Base-by-base conservation (phyloP, 2,888 invertebrate genomes). In the Teinopalpus imperialis region DNA sequence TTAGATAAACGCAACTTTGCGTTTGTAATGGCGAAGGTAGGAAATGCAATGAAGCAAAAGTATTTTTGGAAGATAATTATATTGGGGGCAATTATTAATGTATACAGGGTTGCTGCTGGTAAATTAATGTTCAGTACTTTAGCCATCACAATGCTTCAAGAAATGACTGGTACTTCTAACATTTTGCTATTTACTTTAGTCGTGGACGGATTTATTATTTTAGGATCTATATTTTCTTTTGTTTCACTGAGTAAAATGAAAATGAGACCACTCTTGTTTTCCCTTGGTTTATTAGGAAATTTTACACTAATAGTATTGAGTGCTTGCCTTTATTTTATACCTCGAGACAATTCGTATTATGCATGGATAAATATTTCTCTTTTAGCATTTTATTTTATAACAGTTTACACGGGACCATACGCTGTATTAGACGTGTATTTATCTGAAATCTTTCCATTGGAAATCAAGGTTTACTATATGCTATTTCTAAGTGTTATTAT, bases 361-460 rank as follows among this genome's bases (percentile, higher is more conserved):
- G 29, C 48, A 1, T 54, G 48, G 48, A 21, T 46, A 2, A 55
- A 44, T 27, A 40, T 45, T 29, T 31, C 34, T 14, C 29, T 56
- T 26, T 30, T 58, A 16, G 54, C 49, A 1, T 24, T 52, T 8
- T 56, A 54, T 37, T 49, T 54, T 2, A 41, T 52, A 32, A 12
- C 40, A 30, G 41, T 39, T 3, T 46, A 51, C 26, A 41, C 54
- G 1, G 56, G 55, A 3, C 53, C 55, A 1, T 52, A 46, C 41
- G 51, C 58, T 3, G 31, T 59, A 1, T 8, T 55, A 21, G 60
- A 61, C 23, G 43, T 54, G 2, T 13, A 56, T 1, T 37, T 51
- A 9, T 39, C 52, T 3, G 60, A 57, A 47, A 51, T 61, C 14
- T 57, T 47, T 13, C 60, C 60, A 0, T 48, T 54, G 24, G 58